Conservation (phyloP, 2,797 vertebrate species). For the Pelochelys cantorii region DNA sequence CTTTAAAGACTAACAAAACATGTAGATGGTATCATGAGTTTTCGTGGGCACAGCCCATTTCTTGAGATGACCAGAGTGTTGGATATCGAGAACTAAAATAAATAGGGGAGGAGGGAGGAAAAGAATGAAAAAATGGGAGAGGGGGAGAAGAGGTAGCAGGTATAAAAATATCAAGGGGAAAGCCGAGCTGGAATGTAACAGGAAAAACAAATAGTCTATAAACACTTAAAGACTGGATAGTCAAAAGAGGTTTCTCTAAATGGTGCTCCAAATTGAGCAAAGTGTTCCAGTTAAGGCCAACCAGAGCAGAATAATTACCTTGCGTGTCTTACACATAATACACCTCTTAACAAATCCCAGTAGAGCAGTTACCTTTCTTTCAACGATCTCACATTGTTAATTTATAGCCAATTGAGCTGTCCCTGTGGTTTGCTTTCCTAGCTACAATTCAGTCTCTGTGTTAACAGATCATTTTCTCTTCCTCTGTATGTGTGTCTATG, state of each 20-base stretch:
- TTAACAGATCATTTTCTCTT: neutral
- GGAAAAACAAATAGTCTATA: no score
- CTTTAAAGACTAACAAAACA: no score
- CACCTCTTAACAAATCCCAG: neutral
- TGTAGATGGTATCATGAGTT: no score
- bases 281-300: conserved; percentile 50
- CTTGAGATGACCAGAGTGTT: no score
- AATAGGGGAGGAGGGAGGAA: no score
- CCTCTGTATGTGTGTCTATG: neutral
- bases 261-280: neutral
- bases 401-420: conserved; percentile 8
- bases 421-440: neutral
- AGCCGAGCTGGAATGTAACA: no score
- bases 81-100: no score
- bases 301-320: conserved; percentile 69
- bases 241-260: neutral
- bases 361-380: neutral
- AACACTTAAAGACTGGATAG: no score
- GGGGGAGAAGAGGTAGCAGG: no score
- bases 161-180: no score
- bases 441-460: neutral
- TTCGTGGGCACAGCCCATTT: no score
- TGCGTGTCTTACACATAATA: conserved; percentile 34
- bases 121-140: no score
- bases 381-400: neutral